Percentiles rank a stretch among this genome's conserved stretches.
Evolutionary conservation across 2,113 vertebrate genomes (phyloP).

Genomic region (Oreochromis spilurus): DNA sequence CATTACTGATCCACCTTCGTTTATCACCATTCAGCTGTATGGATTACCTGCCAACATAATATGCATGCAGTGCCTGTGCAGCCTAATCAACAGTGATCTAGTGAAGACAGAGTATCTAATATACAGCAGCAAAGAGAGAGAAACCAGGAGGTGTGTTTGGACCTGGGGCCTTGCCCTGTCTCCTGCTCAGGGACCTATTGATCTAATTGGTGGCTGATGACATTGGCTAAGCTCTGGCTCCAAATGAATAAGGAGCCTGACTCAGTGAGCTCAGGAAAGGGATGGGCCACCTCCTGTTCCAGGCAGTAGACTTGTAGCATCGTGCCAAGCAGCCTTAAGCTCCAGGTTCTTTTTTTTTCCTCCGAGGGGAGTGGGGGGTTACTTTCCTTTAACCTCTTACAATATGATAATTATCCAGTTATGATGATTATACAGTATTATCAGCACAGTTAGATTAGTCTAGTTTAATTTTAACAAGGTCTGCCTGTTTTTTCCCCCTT

Average conservation of each 20-base stretch:
- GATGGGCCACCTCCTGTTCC: conserved; percentile 24
- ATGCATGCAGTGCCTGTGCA: conserved; percentile 28
- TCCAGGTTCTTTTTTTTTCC: background rate
- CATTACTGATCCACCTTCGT: conserved; percentile 38
- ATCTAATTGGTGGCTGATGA: conserved; percentile 66
- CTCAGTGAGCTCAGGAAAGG: conserved; percentile 47
- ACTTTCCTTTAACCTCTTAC: conserved; percentile 23
- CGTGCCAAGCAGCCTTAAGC: conserved; percentile 26
- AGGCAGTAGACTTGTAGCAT: conserved; percentile 33
- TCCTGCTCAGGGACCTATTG: conserved; percentile 59
- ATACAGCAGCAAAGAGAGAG: conserved; percentile 3
- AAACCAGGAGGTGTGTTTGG: conserved; percentile 18
- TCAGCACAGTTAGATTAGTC: background rate
- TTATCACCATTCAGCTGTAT: conserved; percentile 48
- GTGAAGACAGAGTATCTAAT: conserved; percentile 57
- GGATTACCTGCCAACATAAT: conserved; percentile 59
- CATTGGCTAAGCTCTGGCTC: conserved; percentile 62
- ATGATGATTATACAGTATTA: background rate
- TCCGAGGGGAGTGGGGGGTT: background rate
- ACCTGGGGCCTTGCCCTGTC: conserved; percentile 25
- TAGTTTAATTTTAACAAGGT: background rate
- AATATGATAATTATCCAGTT: background rate
- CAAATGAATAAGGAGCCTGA: conserved; percentile 66
- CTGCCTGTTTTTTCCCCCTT: background rate
- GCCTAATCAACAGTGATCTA: conserved; percentile 59